These are phyloP conservation scores for Cynopterus brachyotis DNA, from an alignment of 2,113 vertebrate genomes.

Conservation along the genomic window DNA sequence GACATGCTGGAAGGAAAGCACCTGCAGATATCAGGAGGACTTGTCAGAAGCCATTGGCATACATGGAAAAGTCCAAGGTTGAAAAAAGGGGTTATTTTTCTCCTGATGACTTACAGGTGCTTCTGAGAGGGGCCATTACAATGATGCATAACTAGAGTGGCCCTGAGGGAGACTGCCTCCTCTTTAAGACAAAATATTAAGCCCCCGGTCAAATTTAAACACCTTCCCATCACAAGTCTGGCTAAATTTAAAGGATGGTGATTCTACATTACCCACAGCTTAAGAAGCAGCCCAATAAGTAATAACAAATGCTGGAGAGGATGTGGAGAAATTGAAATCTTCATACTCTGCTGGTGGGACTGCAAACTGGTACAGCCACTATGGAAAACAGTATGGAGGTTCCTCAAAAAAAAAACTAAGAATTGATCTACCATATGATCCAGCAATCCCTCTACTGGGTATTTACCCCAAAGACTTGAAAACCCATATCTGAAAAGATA, in stretches of 20 bases:
- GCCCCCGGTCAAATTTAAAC: not conserved
- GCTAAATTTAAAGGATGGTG: not conserved
- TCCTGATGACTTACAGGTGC: not conserved
- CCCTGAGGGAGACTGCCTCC: not conserved
- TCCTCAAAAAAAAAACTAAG: too few relatives aligned
- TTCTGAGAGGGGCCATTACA: not conserved
- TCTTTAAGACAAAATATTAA: slow-evolving; percentile 46
- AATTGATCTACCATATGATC: too few relatives aligned
- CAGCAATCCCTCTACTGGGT: too few relatives aligned
- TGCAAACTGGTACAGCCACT: too few relatives aligned
- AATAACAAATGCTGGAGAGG: too few relatives aligned
- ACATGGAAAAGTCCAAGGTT: fast-evolving
- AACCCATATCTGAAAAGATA: too few relatives aligned
- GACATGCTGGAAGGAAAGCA: not conserved
- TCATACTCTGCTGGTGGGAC: too few relatives aligned
- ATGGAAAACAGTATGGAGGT: too few relatives aligned
- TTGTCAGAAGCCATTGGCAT: not conserved
- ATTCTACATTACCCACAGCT: not conserved
- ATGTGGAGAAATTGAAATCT: too few relatives aligned
- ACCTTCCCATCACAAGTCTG: not conserved
- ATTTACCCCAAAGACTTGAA: too few relatives aligned
- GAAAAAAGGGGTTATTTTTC: not conserved
- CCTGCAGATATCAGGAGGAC: not conserved
- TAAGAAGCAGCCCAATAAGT: not conserved
- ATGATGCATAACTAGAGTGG: not conserved